Evolutionary conservation across 2,113 vertebrate species (phyloP).

Genomic region (Eupsittula cactorum): DNA sequence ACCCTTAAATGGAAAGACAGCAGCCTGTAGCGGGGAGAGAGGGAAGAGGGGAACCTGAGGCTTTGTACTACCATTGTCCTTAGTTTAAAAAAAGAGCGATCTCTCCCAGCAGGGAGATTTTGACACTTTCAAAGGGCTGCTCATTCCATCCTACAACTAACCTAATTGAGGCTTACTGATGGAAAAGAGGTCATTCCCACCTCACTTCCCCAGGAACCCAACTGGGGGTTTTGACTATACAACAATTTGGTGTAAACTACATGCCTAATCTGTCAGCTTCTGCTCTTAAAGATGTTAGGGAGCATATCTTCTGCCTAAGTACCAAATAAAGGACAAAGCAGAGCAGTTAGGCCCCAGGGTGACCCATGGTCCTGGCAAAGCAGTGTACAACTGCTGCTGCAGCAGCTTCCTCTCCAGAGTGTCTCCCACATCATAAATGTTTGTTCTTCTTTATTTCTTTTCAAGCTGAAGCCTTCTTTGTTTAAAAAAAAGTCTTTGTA

Average conservation of each 20-base stretch:
- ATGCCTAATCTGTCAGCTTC: neutral
- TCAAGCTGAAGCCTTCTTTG: neutral
- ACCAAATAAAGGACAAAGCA: neutral
- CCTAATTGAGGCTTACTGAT: neutral
- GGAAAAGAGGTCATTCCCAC: neutral
- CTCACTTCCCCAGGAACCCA: neutral
- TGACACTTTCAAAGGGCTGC: neutral
- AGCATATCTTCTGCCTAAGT: neutral
- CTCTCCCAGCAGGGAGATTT: neutral
- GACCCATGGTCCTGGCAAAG: neutral
- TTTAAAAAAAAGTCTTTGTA: neutral
- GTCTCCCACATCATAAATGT: neutral
- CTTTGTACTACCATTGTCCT: neutral
- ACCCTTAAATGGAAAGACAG: neutral
- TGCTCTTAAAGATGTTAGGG: neutral
- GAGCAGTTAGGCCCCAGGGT: neutral
- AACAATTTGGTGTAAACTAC: neutral
- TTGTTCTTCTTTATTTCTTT: neutral
- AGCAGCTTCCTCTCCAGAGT: neutral
- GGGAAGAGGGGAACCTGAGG: neutral
- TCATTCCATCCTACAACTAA: neutral
- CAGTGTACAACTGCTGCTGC: fast-evolving
- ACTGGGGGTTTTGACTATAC: neutral
- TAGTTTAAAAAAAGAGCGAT: neutral
- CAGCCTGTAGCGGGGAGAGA: neutral